phyloP scores from a whole-genome alignment of 2,888 invertebrate species.

The Oegoconia quadripuncta region DNA sequence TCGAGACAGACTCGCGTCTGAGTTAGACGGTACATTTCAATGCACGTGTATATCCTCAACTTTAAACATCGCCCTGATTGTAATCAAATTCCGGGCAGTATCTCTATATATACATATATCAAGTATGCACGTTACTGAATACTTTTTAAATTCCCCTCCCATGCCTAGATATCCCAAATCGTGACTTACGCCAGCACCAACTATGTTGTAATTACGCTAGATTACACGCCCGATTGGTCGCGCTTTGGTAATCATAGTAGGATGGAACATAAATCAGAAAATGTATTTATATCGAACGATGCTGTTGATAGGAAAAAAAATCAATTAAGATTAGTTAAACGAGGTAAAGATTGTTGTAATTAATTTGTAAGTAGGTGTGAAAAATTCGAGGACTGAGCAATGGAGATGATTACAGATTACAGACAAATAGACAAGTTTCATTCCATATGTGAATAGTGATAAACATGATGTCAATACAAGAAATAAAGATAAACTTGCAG shows the following conservation, averaged over 20 bases:
- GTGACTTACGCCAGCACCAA: conserved; percentile 66
- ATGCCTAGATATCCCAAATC: conserved; percentile 63
- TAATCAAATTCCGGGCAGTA: conserved; percentile 58
- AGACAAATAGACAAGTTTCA: too few species aligned
- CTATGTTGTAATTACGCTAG: conserved; percentile 73
- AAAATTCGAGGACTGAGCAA: too few species aligned
- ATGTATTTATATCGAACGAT: background rate
- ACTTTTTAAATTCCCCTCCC: conserved; percentile 54
- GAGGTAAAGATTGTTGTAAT: too few species aligned
- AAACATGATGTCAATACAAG: too few species aligned
- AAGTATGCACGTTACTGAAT: conserved; percentile 27
- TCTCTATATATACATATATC: conserved; percentile 27
- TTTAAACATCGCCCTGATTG: conserved; percentile 45
- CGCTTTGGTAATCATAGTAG: conserved; percentile 55
- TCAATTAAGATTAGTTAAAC: too few species aligned
- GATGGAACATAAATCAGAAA: conserved; percentile 7
- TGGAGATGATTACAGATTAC: too few species aligned
- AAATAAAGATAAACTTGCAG: too few species aligned
- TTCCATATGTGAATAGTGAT: too few species aligned
- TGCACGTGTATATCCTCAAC: conserved; percentile 38
- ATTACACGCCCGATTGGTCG: conserved; percentile 58
- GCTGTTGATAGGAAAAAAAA: background rate
- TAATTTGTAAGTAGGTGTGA: too few species aligned
- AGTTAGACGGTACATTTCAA: too few species aligned
- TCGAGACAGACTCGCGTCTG: too few species aligned